Base-by-base conservation (phyloP, 2,888 invertebrate genomes). In the Coenonympha glycerion region DNA sequence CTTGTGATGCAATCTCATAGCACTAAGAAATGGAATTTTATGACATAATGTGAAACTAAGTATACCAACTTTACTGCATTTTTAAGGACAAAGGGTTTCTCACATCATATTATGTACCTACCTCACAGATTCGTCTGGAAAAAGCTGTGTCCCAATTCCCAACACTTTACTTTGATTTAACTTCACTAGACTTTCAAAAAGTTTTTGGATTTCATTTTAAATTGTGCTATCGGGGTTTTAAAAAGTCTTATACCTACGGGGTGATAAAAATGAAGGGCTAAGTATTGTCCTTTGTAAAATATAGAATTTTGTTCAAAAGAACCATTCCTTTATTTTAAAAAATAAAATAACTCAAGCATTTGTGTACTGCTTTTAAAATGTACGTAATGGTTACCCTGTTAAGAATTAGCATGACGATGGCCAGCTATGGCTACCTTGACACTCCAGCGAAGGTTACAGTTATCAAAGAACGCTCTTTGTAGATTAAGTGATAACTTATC, bases 401-500 rank as follows among this genome's bases (percentile, higher is more conserved):
- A 21, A 9, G 31, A 31, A 42, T 42, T 42, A 42, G 42, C 42
- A 31, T 31, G 31, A 21, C 15, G 31, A 44, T 22, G 24, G 22
- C 37, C 21, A 11, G 21, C 6, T 19, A 2, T 19, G 18, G 30
- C 16, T 21, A 42, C 31, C 31, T 44, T 44, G 42, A 13, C 31
- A 19, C 31, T 31, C 42, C 9, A 1, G 31, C 13, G 42, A 44
- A 44, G 42, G 42, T 19, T 44, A 9, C n/a, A 9, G 21, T 21
- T 44, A 21, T 31, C 42, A 44, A 44, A 28, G 31, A 11, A 31
- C 13, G 30, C 31, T 44, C 19, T 30, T 3, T 41, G 21, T 44
- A 22, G 42, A 15, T 21, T 44, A 9, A 44, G 1, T 31, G 31
- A 44, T 31, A 44, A 21, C 37, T 19, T 39, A 39, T 39, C 24